phyloP scores from a whole-genome alignment of 2,797 vertebrate genomes.

The Gallirallus australis region DNA sequence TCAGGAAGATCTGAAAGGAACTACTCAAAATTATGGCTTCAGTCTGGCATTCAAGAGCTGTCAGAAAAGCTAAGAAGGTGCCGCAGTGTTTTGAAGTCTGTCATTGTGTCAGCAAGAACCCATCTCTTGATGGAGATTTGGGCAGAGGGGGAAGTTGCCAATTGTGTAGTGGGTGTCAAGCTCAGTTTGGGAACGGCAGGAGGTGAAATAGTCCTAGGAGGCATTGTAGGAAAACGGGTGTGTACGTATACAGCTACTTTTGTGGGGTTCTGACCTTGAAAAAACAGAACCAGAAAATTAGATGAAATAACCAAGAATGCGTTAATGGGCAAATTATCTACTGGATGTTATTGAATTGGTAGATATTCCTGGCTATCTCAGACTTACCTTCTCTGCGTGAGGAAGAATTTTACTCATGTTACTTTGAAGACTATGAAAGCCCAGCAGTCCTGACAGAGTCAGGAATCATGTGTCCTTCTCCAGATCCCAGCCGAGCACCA shows the following conservation, averaged over 20 bases:
- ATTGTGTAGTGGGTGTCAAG: not conserved
- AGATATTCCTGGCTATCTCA: conserved; percentile 89
- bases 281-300: not conserved
- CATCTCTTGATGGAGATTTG: not conserved
- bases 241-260: not conserved
- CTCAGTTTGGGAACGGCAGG: not conserved
- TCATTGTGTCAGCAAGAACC: not conserved
- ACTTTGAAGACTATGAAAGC: conserved; percentile 86
- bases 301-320: not conserved
- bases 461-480: conserved; percentile 90
- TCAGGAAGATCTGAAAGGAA: not conserved
- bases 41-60: not conserved
- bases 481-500: conserved; percentile 82
- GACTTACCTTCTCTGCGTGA: conserved; percentile 87
- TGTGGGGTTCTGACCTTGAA: not conserved
- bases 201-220: not conserved
- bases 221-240: not conserved
- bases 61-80: not conserved
- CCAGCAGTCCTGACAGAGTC: conserved; percentile 83
- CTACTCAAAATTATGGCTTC: not conserved
- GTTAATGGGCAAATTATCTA: not conserved
- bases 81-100: conserved; percentile 2
- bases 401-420: conserved; percentile 90
- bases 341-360: conserved; percentile 41
- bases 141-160: not conserved